Conservation (phyloP, 2,888 invertebrate species). For the Euzetes globulus region DNA sequence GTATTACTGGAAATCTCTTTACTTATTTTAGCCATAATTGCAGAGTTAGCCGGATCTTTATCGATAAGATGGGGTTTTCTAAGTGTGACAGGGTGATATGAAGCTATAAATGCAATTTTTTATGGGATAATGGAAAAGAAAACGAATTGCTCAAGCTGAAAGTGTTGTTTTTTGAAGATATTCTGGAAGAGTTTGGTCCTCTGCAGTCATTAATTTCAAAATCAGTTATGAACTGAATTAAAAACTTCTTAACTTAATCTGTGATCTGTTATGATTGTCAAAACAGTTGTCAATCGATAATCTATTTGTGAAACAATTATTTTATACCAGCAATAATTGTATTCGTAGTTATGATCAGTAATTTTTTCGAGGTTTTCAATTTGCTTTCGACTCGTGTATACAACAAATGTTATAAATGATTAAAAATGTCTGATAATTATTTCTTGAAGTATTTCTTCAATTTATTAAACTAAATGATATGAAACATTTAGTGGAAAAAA, state of each 20-base stretch:
- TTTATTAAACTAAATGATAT: too few species aligned
- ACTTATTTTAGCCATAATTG: too few species aligned
- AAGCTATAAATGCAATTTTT: too few species aligned
- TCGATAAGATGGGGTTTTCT: too few species aligned
- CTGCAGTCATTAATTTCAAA: background rate
- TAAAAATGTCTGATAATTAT: background rate
- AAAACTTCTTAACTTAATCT: background rate
- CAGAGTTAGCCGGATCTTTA: too few species aligned
- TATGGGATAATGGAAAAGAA: too few species aligned
- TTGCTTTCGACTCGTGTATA: too few species aligned
- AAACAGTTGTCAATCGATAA: background rate
- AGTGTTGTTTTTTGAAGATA: background rate
- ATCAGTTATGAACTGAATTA: background rate
- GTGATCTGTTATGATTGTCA: constrained; percentile 4
- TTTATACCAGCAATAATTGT: background rate
- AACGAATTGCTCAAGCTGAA: too few species aligned
- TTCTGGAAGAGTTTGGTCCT: background rate
- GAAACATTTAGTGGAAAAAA: too few species aligned
- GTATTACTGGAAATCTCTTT: too few species aligned
- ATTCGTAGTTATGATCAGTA: background rate
- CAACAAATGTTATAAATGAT: background rate
- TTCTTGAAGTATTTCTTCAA: background rate
- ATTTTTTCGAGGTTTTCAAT: too few species aligned
- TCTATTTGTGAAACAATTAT: background rate
- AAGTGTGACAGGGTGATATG: too few species aligned